Base-by-base conservation (phyloP, 2,888 invertebrate genomes). In the Megaustenia siamemsis region DNA sequence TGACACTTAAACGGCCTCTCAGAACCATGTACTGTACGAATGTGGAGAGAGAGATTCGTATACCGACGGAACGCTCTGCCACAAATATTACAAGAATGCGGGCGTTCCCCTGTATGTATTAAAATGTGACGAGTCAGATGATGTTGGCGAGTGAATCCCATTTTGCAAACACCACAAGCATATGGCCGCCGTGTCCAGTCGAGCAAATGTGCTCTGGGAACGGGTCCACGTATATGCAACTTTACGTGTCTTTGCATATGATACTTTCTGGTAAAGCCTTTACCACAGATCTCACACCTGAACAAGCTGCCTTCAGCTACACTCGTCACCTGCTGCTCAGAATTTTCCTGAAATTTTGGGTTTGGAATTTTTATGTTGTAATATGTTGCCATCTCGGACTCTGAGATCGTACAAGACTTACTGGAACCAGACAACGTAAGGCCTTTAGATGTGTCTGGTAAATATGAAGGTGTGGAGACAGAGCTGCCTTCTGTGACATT, bases 111-210 rank as follows among this genome's bases (percentile, higher is more conserved):
- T 28, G 85, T 85, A 60, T 85, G 85, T 45, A 85, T 85, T 24
- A 85, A 53, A 68, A 85, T 85, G 75, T 85, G 85, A n/a, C 85
- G 81, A 6, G 85, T 85, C 24, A 85, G 69, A 63, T 85, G 85
- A 60, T 85, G 85, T 77, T 85, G 85, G 0, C 85, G 63, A 1
- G 85, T 85, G 35, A 85, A 85, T 18, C 85, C 85, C 85, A 85
- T 85, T 32, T 85, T 85, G 40, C 85, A 85, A 4, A 85, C 85
- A 10, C 85, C 85, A 69, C 85, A 85, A 0, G 85, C 85, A 63
- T 85, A 85, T 18, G 85, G 85, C 1, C 85, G 81, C 8, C 85
- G 85, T 0, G 85, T 85, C 85, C 85, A 85, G 66, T 85, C 85
- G 5, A 85, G 81, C 3, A 85, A 38, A 32, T 85, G 85, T 4